A percentile compares a stretch with the other conserved stretches of the same genome.
Conservation (phyloP, 2,888 invertebrate species). For the Drosophila picticornis region DNA sequence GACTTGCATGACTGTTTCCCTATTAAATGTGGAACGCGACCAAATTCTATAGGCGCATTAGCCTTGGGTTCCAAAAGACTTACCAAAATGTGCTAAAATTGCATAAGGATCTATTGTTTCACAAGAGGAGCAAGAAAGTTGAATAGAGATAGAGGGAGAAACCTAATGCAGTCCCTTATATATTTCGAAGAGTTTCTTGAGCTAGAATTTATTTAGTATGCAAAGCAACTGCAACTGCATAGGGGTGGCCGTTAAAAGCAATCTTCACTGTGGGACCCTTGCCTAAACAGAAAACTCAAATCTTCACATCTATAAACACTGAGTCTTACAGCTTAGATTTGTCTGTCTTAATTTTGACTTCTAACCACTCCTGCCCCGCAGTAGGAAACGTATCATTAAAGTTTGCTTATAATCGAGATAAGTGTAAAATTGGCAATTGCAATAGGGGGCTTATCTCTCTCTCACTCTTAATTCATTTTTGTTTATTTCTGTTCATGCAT, state of each 20-base stretch:
- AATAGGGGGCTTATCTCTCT: not conserved
- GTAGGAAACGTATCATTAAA: not conserved
- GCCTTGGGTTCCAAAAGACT: not conserved
- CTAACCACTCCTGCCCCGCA: not conserved
- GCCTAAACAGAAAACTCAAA: not conserved
- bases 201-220: not conserved
- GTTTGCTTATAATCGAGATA: too few species aligned
- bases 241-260: not conserved
- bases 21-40: constrained; percentile 37
- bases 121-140: not conserved
- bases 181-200: not conserved
- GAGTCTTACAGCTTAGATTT: not conserved
- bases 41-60: constrained; percentile 8
- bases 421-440: not conserved
- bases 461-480: not conserved
- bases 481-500: not conserved
- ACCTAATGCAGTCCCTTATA: not conserved
- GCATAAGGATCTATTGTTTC: constrained; percentile 45
- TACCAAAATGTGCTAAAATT: constrained; percentile 31
- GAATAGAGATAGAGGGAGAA: not conserved
- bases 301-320: not conserved
- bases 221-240: not conserved
- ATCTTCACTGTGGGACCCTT: not conserved
- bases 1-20: constrained; percentile 7
- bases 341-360: not conserved